These are phyloP conservation scores for Ginglymostoma cirratum DNA, from an alignment of 2,113 vertebrate species.

Conservation along the genomic window DNA sequence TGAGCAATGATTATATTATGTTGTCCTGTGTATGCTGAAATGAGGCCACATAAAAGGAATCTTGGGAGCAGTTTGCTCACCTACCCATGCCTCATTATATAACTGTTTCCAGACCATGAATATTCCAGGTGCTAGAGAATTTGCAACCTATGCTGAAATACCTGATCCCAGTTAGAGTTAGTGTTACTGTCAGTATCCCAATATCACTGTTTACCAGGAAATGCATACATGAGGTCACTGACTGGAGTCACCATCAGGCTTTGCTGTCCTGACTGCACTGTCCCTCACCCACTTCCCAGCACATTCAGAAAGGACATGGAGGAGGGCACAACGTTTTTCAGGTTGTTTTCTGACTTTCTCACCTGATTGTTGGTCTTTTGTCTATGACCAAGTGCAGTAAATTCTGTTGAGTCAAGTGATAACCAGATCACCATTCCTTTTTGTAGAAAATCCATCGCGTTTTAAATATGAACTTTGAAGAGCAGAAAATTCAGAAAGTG, in stretches of 20 bases:
- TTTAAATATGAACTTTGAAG: constrained; percentile 67
- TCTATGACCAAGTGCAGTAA: neutral
- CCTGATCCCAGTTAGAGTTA: neutral
- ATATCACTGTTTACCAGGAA: neutral
- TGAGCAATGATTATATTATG: neutral
- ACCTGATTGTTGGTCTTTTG: neutral
- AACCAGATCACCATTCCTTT: neutral
- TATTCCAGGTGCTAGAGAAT: neutral
- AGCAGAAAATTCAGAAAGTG: constrained; percentile 49
- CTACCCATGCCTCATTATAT: neutral
- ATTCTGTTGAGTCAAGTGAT: neutral
- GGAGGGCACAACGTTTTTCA: neutral
- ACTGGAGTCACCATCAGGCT: neutral
- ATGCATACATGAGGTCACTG: neutral
- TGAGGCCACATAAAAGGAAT: neutral
- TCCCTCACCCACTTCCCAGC: too few species aligned
- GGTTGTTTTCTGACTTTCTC: neutral
- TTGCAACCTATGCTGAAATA: neutral
- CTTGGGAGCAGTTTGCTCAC: neutral
- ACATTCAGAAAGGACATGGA: too few species aligned
- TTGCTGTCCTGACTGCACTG: neutral
- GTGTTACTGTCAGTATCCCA: neutral
- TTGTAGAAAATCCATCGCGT: constrained; percentile 83
- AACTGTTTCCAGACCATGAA: neutral
- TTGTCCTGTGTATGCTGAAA: neutral